Conservation (phyloP, 1,140 invertebrate species). For the Vanessa atalanta region DNA sequence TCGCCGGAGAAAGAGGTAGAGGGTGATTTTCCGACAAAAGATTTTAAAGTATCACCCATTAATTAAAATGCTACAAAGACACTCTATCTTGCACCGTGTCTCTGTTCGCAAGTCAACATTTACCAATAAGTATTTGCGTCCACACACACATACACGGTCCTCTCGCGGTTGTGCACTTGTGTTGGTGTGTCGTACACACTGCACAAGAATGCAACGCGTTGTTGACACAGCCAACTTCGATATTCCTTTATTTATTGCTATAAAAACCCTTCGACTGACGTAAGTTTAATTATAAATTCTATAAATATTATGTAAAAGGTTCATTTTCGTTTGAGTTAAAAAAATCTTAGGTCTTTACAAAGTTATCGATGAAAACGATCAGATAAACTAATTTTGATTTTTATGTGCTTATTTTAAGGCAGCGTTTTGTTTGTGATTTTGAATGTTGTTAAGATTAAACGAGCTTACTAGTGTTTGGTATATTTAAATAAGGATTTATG, state of each 20-base stretch:
- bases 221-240: constrained; percentile 80
- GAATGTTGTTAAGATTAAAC: constrained; percentile 21
- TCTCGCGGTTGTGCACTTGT: constrained; percentile 36
- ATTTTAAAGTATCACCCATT: constrained; percentile 15
- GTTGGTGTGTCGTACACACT: constrained; percentile 62
- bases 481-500: constrained; percentile 81
- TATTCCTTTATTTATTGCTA: constrained; percentile 81
- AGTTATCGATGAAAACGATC: not conserved
- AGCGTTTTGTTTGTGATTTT: constrained; percentile 22
- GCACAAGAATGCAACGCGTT: constrained; percentile 80
- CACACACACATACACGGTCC: constrained; percentile 54
- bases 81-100: constrained; percentile 18
- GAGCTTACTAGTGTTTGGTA: constrained; percentile 46
- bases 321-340: constrained; percentile 15
- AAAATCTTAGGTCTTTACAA: constrained; percentile 43
- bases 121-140: constrained; percentile 79
- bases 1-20: not conserved
- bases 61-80: constrained; percentile 20
- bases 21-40: constrained; percentile 27
- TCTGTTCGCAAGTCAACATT: constrained; percentile 68
- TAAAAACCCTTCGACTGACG: constrained; percentile 67
- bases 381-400: constrained; percentile 13
- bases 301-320: not conserved
- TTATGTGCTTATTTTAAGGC: constrained; percentile 20
- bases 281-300: constrained; percentile 40